These are phyloP conservation scores for Sander vitreus DNA, from an alignment of 2,113 vertebrate species.

Conservation along the genomic window DNA sequence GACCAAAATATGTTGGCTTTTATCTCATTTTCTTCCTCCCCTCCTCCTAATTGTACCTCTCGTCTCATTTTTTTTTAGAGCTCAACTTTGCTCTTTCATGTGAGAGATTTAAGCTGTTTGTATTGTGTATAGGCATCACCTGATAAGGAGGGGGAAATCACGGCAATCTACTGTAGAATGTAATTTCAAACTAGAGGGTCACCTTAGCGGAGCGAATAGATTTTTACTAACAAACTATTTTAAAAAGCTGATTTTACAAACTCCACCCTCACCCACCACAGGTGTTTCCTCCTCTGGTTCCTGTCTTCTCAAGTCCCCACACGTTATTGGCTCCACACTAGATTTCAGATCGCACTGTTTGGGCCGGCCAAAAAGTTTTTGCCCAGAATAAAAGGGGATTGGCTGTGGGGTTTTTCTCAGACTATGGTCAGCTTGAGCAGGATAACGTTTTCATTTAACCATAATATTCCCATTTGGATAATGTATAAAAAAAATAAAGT, in stretches of 20 bases:
- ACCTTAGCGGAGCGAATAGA: background rate
- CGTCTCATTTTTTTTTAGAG: constrained; percentile 55
- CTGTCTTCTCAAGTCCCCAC: constrained; percentile 25
- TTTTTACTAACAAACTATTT: constrained; percentile 23
- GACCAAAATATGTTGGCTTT: constrained; percentile 67
- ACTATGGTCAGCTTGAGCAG: background rate
- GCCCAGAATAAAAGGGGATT: background rate
- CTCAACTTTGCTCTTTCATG: constrained; percentile 41
- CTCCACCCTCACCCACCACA: background rate
- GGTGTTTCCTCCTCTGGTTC: constrained; percentile 32
- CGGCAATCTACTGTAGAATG: constrained; percentile 33
- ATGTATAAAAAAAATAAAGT: background rate
- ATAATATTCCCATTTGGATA: background rate
- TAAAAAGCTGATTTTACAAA: constrained; percentile 27
- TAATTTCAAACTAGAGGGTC: constrained; percentile 19
- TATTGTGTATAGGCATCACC: background rate
- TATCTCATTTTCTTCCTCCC: constrained; percentile 28
- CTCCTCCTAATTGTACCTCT: background rate
- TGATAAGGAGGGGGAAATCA: background rate
- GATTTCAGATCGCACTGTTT: constrained; percentile 9
- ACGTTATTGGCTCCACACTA: background rate
- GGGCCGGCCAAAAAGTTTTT: background rate
- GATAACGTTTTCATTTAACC: background rate
- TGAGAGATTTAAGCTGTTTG: constrained; percentile 20
- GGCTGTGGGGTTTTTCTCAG: constrained; percentile 5